Base-by-base conservation (phyloP, 2,888 invertebrate species). In the Apamea anceps region DNA sequence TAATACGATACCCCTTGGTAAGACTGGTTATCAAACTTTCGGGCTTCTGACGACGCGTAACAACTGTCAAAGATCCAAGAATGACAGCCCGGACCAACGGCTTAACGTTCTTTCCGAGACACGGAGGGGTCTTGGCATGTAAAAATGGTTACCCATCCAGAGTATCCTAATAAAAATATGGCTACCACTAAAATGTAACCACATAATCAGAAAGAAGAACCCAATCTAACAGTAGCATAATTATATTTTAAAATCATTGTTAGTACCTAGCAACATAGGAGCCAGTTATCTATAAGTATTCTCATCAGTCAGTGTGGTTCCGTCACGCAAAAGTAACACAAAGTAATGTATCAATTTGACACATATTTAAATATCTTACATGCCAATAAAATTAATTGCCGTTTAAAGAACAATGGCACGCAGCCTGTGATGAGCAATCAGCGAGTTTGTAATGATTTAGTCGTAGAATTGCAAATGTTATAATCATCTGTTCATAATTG, bases 301-400 rank as follows among this genome's bases (percentile, higher is more conserved):
- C 57, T 51, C 37, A 25, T 18, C 25, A 45, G 18, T 1, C 28
- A 15, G 1, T 32, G 15, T 73, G 12, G 54, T 67, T 15, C n/a
- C 42, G n/a, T 72, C 48, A 57, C 48, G 65, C 51, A 80, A 72
- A 73, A 37, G 37, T 67, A 65, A 37, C 42, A 71, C 45, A 85
- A 68, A 65, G 21, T 37, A n/a, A 72, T 60, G n/a, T 37, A 72
- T 70, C 65, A 1, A 80, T 80, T 70, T 18, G 63, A 72, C 42
- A 73, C 84, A 65, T 80, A 32, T 25, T 79, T 13, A 74, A 63
- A 45, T 60, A 71, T 57, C 63, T 81, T 45, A 74, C 82, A 81
- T 80, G 68, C 74, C 82, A 75, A 76, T 79, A 72, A 71, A 70
- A 75, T 71, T 71, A 79, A 87, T 79, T 65, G 6, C 74, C 60